A percentile compares a stretch with the other conserved stretches of the same genome.
Conservation (phyloP, 30 jellyfish, hydroid and myxozoan genomes). For the Aurelia aurita complex sp. Pacific region DNA sequence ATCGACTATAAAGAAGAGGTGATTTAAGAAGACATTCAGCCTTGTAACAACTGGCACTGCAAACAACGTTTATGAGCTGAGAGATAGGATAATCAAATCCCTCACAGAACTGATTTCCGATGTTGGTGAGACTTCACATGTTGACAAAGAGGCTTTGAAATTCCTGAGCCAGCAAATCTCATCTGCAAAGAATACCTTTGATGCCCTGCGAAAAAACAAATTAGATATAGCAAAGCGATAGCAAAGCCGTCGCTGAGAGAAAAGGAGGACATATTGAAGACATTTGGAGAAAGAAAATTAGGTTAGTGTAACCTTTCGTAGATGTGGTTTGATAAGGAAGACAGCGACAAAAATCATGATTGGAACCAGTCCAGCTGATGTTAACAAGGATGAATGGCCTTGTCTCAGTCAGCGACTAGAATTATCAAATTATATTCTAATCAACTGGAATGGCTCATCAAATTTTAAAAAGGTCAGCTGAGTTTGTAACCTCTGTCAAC, state of each 20-base stretch:
- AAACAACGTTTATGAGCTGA: conserved; percentile 1
- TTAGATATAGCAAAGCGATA: conserved; percentile 20
- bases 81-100: conserved; percentile 18
- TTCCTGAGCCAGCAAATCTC: conserved; percentile 3
- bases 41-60: conserved; percentile 20
- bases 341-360: background rate
- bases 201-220: conserved; percentile 23
- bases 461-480: too few species aligned
- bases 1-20: background rate
- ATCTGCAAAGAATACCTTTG: conserved; percentile 23
- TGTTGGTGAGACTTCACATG: conserved; percentile 15
- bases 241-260: conserved; percentile 24
- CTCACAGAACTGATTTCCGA: conserved; percentile 24
- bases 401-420: too few species aligned
- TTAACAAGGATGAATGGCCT: too few species aligned
- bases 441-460: too few species aligned
- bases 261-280: conserved; percentile 14
- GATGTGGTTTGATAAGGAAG: conserved; percentile 11
- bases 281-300: conserved; percentile 10
- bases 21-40: background rate
- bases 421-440: too few species aligned
- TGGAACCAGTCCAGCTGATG: too few species aligned
- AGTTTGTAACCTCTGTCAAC: too few species aligned
- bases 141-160: conserved; percentile 5
- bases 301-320: conserved; percentile 13